Conservation (phyloP, 2,797 vertebrate species). For the Babyrousa celebensis region DNA sequence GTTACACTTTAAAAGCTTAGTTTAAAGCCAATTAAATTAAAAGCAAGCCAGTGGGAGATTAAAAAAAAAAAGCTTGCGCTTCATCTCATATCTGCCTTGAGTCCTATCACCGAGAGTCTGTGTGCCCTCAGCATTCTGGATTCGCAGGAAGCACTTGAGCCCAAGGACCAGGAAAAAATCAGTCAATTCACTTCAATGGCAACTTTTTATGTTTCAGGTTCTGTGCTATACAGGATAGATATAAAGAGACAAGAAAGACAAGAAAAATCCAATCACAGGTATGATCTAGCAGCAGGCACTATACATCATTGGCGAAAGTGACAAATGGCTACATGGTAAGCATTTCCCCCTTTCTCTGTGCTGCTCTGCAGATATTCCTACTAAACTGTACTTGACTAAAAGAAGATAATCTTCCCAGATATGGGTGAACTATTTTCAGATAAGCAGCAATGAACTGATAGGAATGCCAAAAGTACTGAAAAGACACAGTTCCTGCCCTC, state of each 20-base stretch:
- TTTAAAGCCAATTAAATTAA: constrained; percentile 37
- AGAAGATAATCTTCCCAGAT: neutral
- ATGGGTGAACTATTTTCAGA: neutral
- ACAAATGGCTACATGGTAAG: neutral
- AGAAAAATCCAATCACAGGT: constrained; percentile 24
- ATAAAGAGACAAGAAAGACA: constrained; percentile 17
- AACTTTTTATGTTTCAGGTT: neutral
- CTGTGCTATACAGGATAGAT: neutral
- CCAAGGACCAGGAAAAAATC: neutral
- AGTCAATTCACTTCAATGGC: neutral
- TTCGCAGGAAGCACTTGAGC: neutral
- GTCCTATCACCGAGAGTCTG: neutral
- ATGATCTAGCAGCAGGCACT: neutral
- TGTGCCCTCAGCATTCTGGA: neutral
- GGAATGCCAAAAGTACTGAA: neutral
- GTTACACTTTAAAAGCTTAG: constrained; percentile 2
- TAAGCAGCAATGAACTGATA: neutral
- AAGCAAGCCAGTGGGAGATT: neutral
- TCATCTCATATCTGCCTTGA: neutral
- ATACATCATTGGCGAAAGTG: neutral
- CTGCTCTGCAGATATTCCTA: neutral
- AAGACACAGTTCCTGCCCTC: neutral
- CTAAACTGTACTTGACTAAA: neutral
- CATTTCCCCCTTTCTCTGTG: neutral
- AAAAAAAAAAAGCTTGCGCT: neutral